Evolutionary conservation across 2,888 invertebrate species (phyloP).

Genomic region (Polydrusus tereticollis): DNA sequence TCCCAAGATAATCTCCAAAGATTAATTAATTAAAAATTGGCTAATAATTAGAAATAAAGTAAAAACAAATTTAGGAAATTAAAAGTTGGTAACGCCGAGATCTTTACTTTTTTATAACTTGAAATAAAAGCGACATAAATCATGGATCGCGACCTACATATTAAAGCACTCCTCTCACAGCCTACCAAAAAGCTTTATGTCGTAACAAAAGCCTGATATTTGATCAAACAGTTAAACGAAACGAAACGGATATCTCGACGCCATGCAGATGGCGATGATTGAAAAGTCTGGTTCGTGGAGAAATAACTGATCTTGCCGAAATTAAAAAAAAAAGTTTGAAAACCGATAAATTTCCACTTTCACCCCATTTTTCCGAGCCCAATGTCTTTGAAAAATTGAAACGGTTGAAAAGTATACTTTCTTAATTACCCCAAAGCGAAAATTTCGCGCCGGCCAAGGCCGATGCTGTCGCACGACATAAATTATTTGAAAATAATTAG

Average conservation of each 20-base stretch:
- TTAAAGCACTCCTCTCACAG: neutral
- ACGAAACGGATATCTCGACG: neutral
- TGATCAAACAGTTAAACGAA: neutral
- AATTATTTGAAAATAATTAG: conserved; percentile 8
- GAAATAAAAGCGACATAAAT: neutral
- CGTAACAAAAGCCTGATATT: neutral
- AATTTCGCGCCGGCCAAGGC: neutral
- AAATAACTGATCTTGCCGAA: no score
- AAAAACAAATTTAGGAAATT: no score
- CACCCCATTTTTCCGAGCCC: neutral
- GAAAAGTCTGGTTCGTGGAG: no score
- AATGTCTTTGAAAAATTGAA: neutral
- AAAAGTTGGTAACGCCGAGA: neutral
- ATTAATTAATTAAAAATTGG: no score
- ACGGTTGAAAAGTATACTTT: neutral
- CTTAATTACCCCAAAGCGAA: neutral
- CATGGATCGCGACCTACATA: neutral
- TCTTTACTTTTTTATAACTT: neutral
- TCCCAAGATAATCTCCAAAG: no score
- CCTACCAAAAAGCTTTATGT: neutral
- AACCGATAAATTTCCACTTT: neutral
- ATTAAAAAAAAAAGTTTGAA: neutral
- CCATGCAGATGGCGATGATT: neutral
- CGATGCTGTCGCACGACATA: neutral
- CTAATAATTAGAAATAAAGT: no score